phyloP scores from a whole-genome alignment of 2,888 invertebrate genomes.

The Gastracanthus pulcherrimus region DNA sequence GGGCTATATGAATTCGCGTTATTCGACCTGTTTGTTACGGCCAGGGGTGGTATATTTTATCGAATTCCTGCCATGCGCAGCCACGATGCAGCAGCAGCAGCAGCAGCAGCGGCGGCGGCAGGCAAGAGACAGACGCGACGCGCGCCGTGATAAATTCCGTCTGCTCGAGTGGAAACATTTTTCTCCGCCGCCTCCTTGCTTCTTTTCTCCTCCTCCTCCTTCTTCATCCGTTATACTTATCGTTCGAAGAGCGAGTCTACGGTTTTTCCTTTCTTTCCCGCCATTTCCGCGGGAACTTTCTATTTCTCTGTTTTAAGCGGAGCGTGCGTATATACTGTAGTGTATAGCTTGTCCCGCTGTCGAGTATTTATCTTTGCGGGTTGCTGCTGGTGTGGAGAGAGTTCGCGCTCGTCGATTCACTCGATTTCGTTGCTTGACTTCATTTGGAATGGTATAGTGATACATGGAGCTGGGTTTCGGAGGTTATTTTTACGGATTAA shows the following conservation, averaged over 20 bases:
- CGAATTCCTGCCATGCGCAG: conserved; percentile 72
- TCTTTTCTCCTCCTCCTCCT: conserved; percentile 15
- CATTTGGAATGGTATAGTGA: too few species aligned
- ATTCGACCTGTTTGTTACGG: conserved; percentile 68
- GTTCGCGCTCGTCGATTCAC: too few species aligned
- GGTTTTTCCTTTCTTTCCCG: too few species aligned
- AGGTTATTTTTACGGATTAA: too few species aligned
- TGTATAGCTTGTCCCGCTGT: neutral
- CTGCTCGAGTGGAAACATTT: conserved; percentile 61
- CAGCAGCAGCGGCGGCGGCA: too few species aligned
- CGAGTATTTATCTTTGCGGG: neutral
- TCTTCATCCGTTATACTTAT: neutral
- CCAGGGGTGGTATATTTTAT: conserved; percentile 63
- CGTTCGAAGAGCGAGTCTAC: too few species aligned
- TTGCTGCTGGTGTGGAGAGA: too few species aligned
- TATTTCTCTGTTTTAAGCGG: neutral
- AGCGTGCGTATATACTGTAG: neutral
- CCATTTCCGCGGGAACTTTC: neutral
- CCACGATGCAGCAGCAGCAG: too few species aligned
- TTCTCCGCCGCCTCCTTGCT: conserved; percentile 33
- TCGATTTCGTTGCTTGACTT: too few species aligned
- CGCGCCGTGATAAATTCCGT: conserved; percentile 62
- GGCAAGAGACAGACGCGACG: conserved; percentile 56
- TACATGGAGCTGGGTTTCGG: too few species aligned
- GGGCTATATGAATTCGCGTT: conserved; percentile 69